Evolutionary conservation across 2,888 invertebrate genomes (phyloP).

Genomic region (Drosophila leonis): DNA sequence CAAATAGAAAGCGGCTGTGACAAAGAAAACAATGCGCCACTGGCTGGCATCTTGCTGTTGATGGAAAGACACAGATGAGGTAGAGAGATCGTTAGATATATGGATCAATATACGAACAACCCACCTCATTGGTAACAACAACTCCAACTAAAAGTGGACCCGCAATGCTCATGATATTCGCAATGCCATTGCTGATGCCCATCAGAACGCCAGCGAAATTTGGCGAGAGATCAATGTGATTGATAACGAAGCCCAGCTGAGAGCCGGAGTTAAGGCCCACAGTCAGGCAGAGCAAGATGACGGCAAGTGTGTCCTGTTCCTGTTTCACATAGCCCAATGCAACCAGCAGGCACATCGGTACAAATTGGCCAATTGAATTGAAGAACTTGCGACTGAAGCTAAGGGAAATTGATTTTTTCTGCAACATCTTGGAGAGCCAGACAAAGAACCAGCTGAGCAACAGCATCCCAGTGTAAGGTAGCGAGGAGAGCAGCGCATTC

Average conservation of each 20-base stretch:
- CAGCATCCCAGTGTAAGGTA: constrained; percentile 87
- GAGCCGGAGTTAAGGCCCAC: constrained; percentile 87
- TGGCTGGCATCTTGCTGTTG: constrained; percentile 88
- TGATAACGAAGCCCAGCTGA: constrained; percentile 87
- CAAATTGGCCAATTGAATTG: constrained; percentile 81
- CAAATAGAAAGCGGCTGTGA: constrained; percentile 90
- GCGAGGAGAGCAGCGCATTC: constrained; percentile 86
- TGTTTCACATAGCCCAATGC: constrained; percentile 86
- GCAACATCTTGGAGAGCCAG: constrained; percentile 81
- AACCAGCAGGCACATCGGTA: constrained; percentile 87
- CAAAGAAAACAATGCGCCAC: constrained; percentile 91
- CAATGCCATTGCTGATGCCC: constrained; percentile 89
- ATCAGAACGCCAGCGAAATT: constrained; percentile 90
- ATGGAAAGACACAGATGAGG: constrained; percentile 47
- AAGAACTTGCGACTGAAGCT: constrained; percentile 82
- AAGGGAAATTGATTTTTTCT: constrained; percentile 85
- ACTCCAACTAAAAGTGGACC: constrained; percentile 88
- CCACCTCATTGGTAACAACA: constrained; percentile 87
- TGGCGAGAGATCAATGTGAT: constrained; percentile 89
- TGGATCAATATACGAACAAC: background rate
- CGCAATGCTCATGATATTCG: constrained; percentile 88
- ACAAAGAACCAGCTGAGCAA: constrained; percentile 87
- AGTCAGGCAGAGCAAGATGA: constrained; percentile 87
- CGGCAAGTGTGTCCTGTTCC: constrained; percentile 84
- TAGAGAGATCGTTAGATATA: rapidly evolving